phyloP scores from a whole-genome alignment of 1,140 invertebrate species.

The Gryllus bimaculatus region DNA sequence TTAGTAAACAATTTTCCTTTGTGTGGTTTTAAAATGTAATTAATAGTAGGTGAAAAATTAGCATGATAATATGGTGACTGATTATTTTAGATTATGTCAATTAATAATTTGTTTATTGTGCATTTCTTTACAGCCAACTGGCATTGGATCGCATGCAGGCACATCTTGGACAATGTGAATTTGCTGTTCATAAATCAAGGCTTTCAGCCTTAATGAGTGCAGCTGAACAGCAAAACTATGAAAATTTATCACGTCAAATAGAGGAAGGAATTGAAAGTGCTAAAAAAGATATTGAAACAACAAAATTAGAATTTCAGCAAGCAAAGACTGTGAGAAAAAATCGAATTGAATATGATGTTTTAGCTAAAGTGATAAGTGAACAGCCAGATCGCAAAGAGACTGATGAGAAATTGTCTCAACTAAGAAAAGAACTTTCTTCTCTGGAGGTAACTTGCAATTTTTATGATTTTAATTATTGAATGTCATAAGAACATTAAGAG shows the following conservation, averaged over 20 bases:
- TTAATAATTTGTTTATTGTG: too few species aligned
- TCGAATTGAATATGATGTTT: constrained; percentile 83
- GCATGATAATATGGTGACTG: too few species aligned
- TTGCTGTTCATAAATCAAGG: constrained; percentile 75
- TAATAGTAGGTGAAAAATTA: too few species aligned
- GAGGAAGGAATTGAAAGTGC: constrained; percentile 64
- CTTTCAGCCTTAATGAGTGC: constrained; percentile 71
- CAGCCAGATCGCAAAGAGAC: constrained; percentile 84
- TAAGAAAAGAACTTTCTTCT: constrained; percentile 62
- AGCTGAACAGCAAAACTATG: constrained; percentile 76
- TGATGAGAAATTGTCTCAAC: constrained; percentile 56
- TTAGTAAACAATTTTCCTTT: too few species aligned
- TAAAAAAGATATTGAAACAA: constrained; percentile 62
- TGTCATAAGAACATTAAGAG: too few species aligned
- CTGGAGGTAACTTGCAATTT: constrained; percentile 39
- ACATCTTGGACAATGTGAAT: constrained; percentile 78
- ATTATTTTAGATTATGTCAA: too few species aligned
- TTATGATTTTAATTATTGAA: too few species aligned
- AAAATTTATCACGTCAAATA: constrained; percentile 63
- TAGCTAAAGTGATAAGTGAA: constrained; percentile 81
- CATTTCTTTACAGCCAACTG: constrained; percentile 16
- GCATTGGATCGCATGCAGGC: constrained; percentile 67
- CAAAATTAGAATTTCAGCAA: constrained; percentile 62
- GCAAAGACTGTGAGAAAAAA: constrained; percentile 80
- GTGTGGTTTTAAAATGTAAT: too few species aligned